Conservation (phyloP, 2,888 invertebrate genomes). For the Geotrupes spiniger region DNA sequence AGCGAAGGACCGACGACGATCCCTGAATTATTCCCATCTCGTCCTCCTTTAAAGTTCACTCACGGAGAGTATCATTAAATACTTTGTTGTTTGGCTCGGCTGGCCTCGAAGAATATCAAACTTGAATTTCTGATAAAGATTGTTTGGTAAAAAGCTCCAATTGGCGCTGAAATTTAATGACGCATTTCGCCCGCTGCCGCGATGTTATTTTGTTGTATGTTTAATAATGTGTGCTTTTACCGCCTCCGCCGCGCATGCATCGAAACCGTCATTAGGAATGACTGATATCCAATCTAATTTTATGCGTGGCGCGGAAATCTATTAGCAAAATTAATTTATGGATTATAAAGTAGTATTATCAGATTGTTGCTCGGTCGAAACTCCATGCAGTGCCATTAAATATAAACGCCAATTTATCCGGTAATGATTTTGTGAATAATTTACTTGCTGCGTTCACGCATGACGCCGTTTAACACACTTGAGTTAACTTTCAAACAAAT, state of each 20-base stretch:
- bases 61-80: slow-evolving; percentile 41
- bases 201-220: too few relatives aligned
- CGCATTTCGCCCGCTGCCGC: too few relatives aligned
- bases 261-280: slow-evolving; percentile 11
- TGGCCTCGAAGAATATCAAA: slow-evolving; percentile 32
- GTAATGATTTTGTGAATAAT: too few relatives aligned
- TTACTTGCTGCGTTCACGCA: too few relatives aligned
- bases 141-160: too few relatives aligned
- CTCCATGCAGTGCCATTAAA: too few relatives aligned
- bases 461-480: too few relatives aligned
- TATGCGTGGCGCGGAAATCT: slow-evolving; percentile 5
- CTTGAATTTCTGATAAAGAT: too few relatives aligned
- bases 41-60: slow-evolving; percentile 42
- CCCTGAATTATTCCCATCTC: slow-evolving; percentile 43
- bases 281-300: slow-evolving; percentile 13
- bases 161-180: too few relatives aligned
- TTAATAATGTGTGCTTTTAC: too few relatives aligned
- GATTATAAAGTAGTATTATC: slow-evolving; percentile 6
- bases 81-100: slow-evolving; percentile 40
- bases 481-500: too few relatives aligned
- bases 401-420: too few relatives aligned
- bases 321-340: slow-evolving; percentile 15
- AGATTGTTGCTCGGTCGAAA: slow-evolving; percentile 17
- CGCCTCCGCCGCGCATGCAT: not conserved
- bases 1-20: slow-evolving; percentile 24